Base-by-base conservation (phyloP, 2,797 vertebrate genomes). In the Cyprinella venusta region DNA sequence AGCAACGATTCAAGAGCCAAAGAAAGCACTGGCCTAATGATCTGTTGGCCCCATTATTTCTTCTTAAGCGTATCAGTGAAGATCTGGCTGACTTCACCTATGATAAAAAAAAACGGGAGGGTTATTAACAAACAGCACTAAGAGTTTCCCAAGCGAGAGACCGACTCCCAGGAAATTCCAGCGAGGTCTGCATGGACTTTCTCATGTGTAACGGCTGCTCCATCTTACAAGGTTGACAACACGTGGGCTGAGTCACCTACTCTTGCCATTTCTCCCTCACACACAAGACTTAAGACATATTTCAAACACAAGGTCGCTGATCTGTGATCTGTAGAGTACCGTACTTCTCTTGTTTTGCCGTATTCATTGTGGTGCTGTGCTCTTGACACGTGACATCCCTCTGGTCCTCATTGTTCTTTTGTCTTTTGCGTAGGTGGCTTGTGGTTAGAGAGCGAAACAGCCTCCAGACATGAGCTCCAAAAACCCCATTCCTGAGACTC, bases 1-100 rank as follows among this genome's bases (percentile, higher is more conserved):
- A 90, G 89, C 84, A 63, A 56, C 67, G 88, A 88, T 88, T 85
- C 85, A 21, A 8, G 56, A 61, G 89, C 90, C 89, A 91, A 92
- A 90, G 89, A 87, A 86, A 92, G 89, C 86, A 89, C 84, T 89
- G 68, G 87, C 76, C 89, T 91, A 88, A 76, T 84, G 90, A 91
- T 83, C 48, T 84, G 82, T 86, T 85, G 85, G 77, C 4, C 67
- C 70, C 75, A 48, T 83, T 80, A 87, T 88, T 87, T 89, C 90
- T 85, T 80, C 82, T 83, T 68, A 79, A 45, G 76, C 80, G 18
- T 84, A 87, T 84, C 75, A 74, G 80, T 79, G 76, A 85, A 76
- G 45, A 88, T 80, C 36, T 81, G 59, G 50, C 45, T 78, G 75
- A 84, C 74, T 74, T 67, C 70, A 78, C 79, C 76, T 80, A 75